Conservation (phyloP, 1,140 invertebrate genomes). For the Anoplophora glabripennis region DNA sequence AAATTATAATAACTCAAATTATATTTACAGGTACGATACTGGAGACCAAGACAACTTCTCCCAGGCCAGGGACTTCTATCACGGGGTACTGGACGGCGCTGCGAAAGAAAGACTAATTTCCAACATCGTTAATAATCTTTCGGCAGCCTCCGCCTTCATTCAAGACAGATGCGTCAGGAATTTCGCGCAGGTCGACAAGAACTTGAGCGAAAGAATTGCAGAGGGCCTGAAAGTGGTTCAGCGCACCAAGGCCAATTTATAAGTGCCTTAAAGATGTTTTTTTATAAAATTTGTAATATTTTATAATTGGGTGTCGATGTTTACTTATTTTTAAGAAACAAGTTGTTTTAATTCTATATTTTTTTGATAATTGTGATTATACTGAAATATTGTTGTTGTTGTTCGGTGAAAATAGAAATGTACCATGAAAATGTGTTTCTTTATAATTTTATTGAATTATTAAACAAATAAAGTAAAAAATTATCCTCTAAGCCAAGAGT, state of each 20-base stretch:
- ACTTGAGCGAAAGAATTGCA: slow-evolving; percentile 64
- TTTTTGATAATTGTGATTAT: not conserved
- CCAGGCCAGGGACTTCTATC: slow-evolving; percentile 81
- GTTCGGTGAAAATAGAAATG: no score
- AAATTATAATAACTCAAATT: no score
- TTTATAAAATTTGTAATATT: not conserved
- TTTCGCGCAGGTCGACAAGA: slow-evolving; percentile 65
- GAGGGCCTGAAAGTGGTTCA: slow-evolving; percentile 53
- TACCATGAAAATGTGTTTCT: no score
- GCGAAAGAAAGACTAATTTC: slow-evolving; percentile 69
- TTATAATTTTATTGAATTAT: no score
- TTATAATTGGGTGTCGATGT: not conserved
- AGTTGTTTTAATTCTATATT: not conserved
- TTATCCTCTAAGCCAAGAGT: no score
- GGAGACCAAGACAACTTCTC: slow-evolving; percentile 87
- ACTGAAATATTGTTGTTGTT: no score
- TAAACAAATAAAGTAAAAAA: no score
- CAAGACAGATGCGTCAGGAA: slow-evolving; percentile 79
- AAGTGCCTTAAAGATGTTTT: slow-evolving; percentile 13
- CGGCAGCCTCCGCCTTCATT: slow-evolving; percentile 79
- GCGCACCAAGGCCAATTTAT: slow-evolving; percentile 40
- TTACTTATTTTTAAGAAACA: not conserved
- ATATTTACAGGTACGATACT: slow-evolving; percentile 60
- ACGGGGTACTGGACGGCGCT: slow-evolving; percentile 70
- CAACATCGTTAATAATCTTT: slow-evolving; percentile 79